Conservation (phyloP, 2,797 vertebrate species). For the Scarus forsteni region DNA sequence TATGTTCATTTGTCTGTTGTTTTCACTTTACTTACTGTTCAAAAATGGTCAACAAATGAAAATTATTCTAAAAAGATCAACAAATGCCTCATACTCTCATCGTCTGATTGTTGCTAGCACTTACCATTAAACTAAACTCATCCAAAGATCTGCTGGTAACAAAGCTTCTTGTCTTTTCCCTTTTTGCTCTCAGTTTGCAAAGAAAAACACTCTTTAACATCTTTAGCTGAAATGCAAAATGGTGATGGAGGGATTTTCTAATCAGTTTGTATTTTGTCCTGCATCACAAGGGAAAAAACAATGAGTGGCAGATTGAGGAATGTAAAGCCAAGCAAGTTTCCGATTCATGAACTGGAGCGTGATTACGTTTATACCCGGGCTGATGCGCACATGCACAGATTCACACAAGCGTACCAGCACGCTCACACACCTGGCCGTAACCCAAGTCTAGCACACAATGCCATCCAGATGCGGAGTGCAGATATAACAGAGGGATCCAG, state of each 20-base stretch:
- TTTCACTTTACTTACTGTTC: too few species aligned
- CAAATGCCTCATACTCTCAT: too few species aligned
- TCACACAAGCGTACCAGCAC: constrained; percentile 1
- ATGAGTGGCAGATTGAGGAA: constrained; percentile 63
- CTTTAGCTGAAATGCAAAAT: constrained; percentile 7
- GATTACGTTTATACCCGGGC: constrained; percentile 50
- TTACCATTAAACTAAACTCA: too few species aligned
- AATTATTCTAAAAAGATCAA: too few species aligned
- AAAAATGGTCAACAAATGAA: too few species aligned
- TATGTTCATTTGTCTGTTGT: too few species aligned
- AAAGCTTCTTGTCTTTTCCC: too few species aligned
- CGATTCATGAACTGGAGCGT: constrained; percentile 65
- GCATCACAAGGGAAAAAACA: constrained; percentile 34
- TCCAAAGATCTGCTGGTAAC: too few species aligned
- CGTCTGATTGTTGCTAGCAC: too few species aligned
- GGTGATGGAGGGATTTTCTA: constrained; percentile 42
- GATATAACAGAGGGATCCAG: constrained; percentile 78
- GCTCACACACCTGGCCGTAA: constrained; percentile 64
- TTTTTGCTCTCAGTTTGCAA: too few species aligned
- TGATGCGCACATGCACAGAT: not conserved
- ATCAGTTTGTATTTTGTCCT: constrained; percentile 33
- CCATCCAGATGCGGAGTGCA: constrained; percentile 81
- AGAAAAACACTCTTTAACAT: not conserved
- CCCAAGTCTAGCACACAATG: constrained; percentile 79
- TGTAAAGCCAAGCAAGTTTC: constrained; percentile 63